A percentile compares a stretch with the other conserved stretches of the same genome.
Evolutionary conservation across 2,113 vertebrate genomes (phyloP).

Genomic region (Pelvicachromis taeniatus): DNA sequence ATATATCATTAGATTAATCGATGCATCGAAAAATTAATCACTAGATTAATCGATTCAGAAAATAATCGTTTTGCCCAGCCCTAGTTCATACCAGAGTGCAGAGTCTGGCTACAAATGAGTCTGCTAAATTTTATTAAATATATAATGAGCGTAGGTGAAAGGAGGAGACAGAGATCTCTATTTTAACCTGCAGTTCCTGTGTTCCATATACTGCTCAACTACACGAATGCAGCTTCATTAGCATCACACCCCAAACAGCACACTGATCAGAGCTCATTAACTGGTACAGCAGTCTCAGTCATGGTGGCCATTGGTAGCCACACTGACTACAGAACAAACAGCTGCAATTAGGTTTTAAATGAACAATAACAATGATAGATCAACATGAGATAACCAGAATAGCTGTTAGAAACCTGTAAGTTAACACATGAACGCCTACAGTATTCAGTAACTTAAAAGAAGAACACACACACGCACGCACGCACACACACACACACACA

Average conservation of each 20-base stretch:
- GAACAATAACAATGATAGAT: neutral
- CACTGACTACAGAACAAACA: neutral
- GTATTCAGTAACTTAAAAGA: too few species aligned
- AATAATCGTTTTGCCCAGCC: too few species aligned
- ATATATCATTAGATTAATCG: too few species aligned
- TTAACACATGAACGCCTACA: neutral
- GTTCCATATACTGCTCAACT: fast-evolving
- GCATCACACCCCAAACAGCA: neutral
- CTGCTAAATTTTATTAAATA: fast-evolving
- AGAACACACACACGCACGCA: too few species aligned
- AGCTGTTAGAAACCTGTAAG: fast-evolving
- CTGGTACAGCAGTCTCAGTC: neutral
- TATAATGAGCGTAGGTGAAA: fast-evolving
- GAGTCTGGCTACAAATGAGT: neutral
- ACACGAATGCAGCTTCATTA: neutral
- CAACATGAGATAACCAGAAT: neutral
- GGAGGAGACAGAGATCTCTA: neutral
- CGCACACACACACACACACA: too few species aligned
- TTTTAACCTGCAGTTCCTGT: neutral
- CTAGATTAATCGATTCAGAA: too few species aligned
- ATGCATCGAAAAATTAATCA: too few species aligned
- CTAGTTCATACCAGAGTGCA: neutral
- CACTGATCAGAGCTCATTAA: neutral
- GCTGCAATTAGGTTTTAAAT: neutral
- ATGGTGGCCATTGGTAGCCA: neutral